phyloP scores from a whole-genome alignment of 2,797 vertebrate species.

The Poecilia velifera region DNA sequence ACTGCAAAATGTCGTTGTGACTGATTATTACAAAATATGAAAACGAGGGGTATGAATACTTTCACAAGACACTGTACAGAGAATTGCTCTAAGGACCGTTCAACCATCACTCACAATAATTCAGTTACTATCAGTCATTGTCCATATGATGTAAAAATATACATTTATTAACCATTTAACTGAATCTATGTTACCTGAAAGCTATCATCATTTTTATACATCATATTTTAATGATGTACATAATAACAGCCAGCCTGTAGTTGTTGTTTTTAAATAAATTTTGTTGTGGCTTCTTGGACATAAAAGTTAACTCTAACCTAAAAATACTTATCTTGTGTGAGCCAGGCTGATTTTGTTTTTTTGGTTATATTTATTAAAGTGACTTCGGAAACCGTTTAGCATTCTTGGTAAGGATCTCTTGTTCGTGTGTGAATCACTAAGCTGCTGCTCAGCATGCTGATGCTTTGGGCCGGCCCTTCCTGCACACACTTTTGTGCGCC shows the following conservation, averaged over 20 bases:
- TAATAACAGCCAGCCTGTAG: no score
- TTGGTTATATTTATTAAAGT: not conserved
- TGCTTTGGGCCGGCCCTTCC: slow-evolving; percentile 53
- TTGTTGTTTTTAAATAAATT: not conserved
- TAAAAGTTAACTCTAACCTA: not conserved
- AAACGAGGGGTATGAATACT: no score
- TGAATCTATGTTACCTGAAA: not conserved
- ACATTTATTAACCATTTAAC: not conserved
- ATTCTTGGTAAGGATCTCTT: not conserved
- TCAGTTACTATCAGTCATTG: no score
- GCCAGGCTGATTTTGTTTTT: not conserved
- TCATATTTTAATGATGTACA: no score
- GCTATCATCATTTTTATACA: not conserved
- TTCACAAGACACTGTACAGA: no score
- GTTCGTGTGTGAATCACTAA: not conserved
- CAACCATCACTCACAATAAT: no score
- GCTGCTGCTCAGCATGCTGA: not conserved
- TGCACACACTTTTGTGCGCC: slow-evolving; percentile 33
- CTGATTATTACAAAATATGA: not conserved
- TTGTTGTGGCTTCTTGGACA: not conserved
- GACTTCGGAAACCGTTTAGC: not conserved
- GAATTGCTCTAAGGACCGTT: no score
- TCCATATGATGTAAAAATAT: no score
- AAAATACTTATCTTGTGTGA: not conserved
- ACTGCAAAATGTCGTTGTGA: not conserved